Evolutionary conservation across 1,140 invertebrate species (phyloP), one percentile per base, ranked within the genome.

Genomic region (Mizuhopecten yessoensis): DNA sequence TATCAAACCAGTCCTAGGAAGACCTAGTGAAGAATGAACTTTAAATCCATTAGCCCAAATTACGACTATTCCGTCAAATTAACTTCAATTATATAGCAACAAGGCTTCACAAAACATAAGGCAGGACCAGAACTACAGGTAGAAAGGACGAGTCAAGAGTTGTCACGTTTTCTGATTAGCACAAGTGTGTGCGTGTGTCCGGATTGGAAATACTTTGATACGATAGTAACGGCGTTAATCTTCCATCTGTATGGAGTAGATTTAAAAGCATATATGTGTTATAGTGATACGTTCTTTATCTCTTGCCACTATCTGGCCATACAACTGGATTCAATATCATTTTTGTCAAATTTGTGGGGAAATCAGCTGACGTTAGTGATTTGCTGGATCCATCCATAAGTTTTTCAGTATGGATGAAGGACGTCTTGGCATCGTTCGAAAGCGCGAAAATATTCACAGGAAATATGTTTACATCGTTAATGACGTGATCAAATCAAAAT

Each of bases 381-480:
- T 45, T 13, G 42, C 17, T 45, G 17, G 42, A 45, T 75, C 17
- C 3, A 1, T 29, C n/a, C n/a, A 75, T 75, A 29, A 75, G 5
- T 75, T 5, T 75, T 39, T 75, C 23, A 75, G 3, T 49, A 93
- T 93, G 93, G 93, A 93, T 87, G 88, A 88, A 20, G 93, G 93
- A 45, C 88, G 93, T 10, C 91, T 93, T 13, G 93, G 89, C 15
- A 45, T 92, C 13, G 93, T 93, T n/a, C 87, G 92, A 11, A 88
- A 92, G 2, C 92, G 90, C 34, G 93, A 92, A 91, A 92, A 93
- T 86, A 92, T 87, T 42, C 91, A 92, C 20, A 42, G 93, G 87
- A 93, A 93, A 86, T 93, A 89, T 87, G 90, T 93, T 17, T 93
- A 91, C 57, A 92, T 93, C 34, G 42, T 93, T 23, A 93, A 93